Evolutionary conservation across 1,140 invertebrate species (phyloP), one percentile per base, ranked within the genome.

Genomic region (Atta colombica): DNA sequence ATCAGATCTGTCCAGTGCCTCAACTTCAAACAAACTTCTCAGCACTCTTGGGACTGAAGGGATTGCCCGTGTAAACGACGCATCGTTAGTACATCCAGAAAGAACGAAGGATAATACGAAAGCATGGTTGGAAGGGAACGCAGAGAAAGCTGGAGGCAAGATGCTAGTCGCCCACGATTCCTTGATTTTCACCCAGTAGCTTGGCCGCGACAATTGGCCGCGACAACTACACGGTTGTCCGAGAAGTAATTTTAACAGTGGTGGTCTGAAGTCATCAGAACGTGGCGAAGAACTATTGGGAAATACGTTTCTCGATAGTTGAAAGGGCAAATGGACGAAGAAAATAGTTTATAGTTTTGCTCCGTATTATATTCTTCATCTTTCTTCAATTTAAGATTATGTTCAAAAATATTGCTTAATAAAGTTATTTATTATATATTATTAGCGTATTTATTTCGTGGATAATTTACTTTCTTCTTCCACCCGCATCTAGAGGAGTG

Each of bases 51-150:
- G 88, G 89, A 18, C 71, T 60, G 61, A 90, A 69, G 82, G 68
- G 77, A 90, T 91, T 91, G 77, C 84, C 92, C 91, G 90, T 92
- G 88, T 92, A 92, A 93, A 92, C 92, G 89, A 92, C 92, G 89
- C 90, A 90, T 93, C 90, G 91, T 93, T 93, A 93, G 92, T 88
- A 91, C 88, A 66, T 53, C 35, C 55, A 81, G 45, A 55, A 60
- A 71, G 71, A 82, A 51, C 12, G 28, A 71, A 60, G 10, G n/a
- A 77, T 28, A 88, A 82, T 72, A 69, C 66, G 51, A 80, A 65
- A 58, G 85, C 55, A 18, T 25, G 31, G 31, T 81, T 35, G 28
- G 69, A 53, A 66, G 35, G 66, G 77, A 85, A 51, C 75, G 87
- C 77, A 49, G 72, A 49, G 14, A 68, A 35, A 55, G 61, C 21